These are phyloP conservation scores for Trachelipus rathkii DNA, from an alignment of 1,140 invertebrate genomes.

Conservation along the genomic window DNA sequence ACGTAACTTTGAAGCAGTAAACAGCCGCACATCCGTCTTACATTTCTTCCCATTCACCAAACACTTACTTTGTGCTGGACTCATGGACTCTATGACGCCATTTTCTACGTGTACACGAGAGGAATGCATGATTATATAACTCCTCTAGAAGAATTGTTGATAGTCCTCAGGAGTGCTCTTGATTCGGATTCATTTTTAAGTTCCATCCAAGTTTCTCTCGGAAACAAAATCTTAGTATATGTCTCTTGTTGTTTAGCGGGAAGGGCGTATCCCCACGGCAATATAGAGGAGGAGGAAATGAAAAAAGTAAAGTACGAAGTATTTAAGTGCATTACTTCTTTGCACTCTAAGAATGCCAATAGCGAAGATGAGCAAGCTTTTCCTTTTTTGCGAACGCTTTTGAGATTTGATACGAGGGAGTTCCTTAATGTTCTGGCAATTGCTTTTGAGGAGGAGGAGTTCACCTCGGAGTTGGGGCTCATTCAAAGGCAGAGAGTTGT, in stretches of 20 bases:
- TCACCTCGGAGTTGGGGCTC: conserved; percentile 65
- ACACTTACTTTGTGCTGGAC: conserved; percentile 73
- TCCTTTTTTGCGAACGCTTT: conserved; percentile 72
- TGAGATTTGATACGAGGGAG: conserved; percentile 81
- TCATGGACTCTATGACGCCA: conserved; percentile 75
- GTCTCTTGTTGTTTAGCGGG: conserved; percentile 89
- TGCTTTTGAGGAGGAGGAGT: conserved; percentile 81
- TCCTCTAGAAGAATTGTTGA: conserved; percentile 73
- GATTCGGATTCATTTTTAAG: conserved; percentile 47
- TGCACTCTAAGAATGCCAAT: conserved; percentile 63
- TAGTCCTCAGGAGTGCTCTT: conserved; percentile 49
- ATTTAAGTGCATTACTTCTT: conserved; percentile 53
- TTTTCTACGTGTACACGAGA: conserved; percentile 82
- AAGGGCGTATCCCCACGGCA: conserved; percentile 78
- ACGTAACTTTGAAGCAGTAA: conserved; percentile 60
- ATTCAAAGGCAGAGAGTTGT: conserved; percentile 72
- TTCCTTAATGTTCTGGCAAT: conserved; percentile 84
- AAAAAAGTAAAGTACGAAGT: conserved; percentile 70
- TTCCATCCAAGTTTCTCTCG: conserved; percentile 56
- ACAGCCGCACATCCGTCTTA: conserved; percentile 76
- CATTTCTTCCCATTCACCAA: conserved; percentile 78
- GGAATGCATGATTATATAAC: conserved; percentile 77
- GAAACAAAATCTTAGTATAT: conserved; percentile 88
- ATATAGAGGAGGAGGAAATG: conserved; percentile 67
- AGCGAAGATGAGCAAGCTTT: conserved; percentile 65